Evolutionary conservation across 2,888 invertebrate species (phyloP).

Genomic region (Platypus cylindrus): DNA sequence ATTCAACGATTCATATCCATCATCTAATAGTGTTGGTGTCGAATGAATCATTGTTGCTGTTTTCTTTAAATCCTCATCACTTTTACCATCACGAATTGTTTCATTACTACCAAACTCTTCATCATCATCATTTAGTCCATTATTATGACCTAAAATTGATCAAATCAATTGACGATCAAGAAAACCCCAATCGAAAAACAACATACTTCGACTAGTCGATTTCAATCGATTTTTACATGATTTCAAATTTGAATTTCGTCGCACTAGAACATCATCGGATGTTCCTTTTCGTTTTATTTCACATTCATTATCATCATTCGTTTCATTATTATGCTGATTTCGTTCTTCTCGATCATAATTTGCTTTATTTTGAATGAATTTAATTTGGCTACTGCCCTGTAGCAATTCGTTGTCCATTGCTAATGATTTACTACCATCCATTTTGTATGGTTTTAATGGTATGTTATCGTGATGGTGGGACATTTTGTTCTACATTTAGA

Average conservation of each 20-base stretch:
- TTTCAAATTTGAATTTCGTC: no score
- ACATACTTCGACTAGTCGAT: no score
- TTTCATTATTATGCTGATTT: no score
- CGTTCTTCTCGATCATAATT: slow-evolving; percentile 20
- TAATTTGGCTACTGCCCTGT: no score
- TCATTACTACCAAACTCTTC: slow-evolving; percentile 23
- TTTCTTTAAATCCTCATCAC: slow-evolving; percentile 20
- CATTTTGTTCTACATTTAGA: slow-evolving; percentile 18
- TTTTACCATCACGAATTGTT: slow-evolving; percentile 18
- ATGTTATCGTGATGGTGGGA: slow-evolving; percentile 31
- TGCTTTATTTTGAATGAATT: slow-evolving; percentile 23
- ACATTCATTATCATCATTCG: no score
- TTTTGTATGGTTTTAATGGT: slow-evolving; percentile 26
- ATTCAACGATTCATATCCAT: slow-evolving; percentile 54
- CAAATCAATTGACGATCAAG: no score
- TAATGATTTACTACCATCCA: no score
- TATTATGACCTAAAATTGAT: neutral
- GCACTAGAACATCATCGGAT: no score
- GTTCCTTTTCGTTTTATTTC: slow-evolving; percentile 28
- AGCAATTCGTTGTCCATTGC: no score
- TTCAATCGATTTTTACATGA: no score
- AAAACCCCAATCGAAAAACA: no score
- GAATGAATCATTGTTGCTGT: slow-evolving; percentile 26
- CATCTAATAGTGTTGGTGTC: slow-evolving; percentile 41
- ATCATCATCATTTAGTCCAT: no score